Evolutionary conservation across 2,113 vertebrate genomes (phyloP).

Genomic region (Perca flavescens): DNA sequence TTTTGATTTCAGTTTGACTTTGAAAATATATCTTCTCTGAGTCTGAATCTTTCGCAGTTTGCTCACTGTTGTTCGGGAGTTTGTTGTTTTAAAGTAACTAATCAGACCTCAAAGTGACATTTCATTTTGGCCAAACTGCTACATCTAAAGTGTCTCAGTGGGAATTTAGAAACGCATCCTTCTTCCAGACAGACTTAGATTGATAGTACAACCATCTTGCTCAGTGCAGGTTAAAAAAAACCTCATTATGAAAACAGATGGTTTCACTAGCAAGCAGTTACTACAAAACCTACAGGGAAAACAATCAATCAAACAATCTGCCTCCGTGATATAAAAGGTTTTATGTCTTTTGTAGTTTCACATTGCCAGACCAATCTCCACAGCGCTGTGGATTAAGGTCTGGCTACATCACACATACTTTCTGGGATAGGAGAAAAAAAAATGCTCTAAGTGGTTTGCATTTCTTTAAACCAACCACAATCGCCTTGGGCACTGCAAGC

Average conservation of each 20-base stretch:
- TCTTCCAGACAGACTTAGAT: slow-evolving; percentile 3
- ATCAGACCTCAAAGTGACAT: background rate
- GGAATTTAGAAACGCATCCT: background rate
- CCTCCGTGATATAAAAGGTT: background rate
- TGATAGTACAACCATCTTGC: slow-evolving; percentile 5
- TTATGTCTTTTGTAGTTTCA: background rate
- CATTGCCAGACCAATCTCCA: too few species aligned
- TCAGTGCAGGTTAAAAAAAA: background rate
- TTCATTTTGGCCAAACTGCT: slow-evolving; percentile 1
- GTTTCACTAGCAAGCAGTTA: background rate
- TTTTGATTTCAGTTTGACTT: background rate
- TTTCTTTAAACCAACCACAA: too few species aligned
- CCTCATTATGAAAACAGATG: slow-evolving; percentile 25
- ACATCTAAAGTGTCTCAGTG: background rate
- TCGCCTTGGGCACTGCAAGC: too few species aligned
- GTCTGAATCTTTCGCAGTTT: background rate
- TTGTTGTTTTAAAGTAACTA: background rate
- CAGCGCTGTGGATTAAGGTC: too few species aligned
- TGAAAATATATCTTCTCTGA: background rate
- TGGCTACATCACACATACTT: too few species aligned
- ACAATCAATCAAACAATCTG: background rate
- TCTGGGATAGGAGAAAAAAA: too few species aligned
- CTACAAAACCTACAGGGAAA: background rate
- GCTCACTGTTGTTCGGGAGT: background rate
- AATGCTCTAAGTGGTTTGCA: too few species aligned